Base-by-base conservation (phyloP, 2,797 vertebrate genomes). In the Sebastes minor region DNA sequence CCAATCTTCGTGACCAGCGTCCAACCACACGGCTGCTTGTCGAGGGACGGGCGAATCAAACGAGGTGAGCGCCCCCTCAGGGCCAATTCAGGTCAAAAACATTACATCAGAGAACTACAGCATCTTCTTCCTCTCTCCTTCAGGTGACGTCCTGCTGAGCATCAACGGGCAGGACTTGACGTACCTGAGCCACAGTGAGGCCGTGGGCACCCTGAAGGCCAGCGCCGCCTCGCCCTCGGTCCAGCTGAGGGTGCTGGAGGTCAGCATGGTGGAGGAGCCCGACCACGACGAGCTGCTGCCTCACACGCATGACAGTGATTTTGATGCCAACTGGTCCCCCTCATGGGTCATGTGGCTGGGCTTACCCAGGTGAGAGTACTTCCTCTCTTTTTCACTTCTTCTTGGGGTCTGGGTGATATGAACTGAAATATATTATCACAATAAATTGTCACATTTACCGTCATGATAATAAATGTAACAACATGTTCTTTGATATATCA, bases 321-420 rank as follows among this genome's bases (percentile, higher is more conserved):
- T 97, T 0, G 98, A 99, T 35, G 97, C 98, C 86, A 98, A 96
- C 89, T 99, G 99, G 99, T 99, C 99, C 3, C 98, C 99, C 0
- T 99, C 99, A 0, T 99, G 99, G 99, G 94, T 99, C 87, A 98
- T 99, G 97, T 99, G 99, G 99, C 95, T 99, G 30, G 98, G 98
- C 35, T 96, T 99, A 71, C 99, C 99, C 79, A 99, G 99, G 98
- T 99, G 71, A 91, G 88, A 25, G 12, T 2, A 7, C 13, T 68
- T 14, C 42, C 12, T 22, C 9, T 53, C 46, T 20, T 57, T 38
- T 70, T 25, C n/a, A 35, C 53, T 56, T 56, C 23, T 59, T 63
- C 1, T 14, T 23, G 10, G 38, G 13, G 1, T n/a, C 27, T 30
- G 3, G 13, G 16, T 1, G 2, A 61, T 16, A 61, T 23, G 8